These are phyloP conservation scores for Drosophila peninsularis DNA, from an alignment of 2,888 invertebrate species.

Conservation along the genomic window DNA sequence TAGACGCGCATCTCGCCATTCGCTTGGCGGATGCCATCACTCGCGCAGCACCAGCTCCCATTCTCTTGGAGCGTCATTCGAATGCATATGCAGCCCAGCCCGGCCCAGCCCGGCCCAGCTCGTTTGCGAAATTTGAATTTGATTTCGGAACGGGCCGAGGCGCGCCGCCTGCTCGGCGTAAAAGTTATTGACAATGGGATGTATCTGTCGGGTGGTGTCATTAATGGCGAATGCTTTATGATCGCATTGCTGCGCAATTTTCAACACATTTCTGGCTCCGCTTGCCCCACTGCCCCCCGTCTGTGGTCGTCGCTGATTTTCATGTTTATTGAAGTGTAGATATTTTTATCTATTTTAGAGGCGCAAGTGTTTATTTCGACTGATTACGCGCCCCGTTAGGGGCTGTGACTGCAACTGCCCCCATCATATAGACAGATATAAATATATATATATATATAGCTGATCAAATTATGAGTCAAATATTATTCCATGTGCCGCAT, in stretches of 20 bases:
- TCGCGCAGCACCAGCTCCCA: slow-evolving; percentile 52
- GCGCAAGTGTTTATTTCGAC: slow-evolving; percentile 79
- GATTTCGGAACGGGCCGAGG: slow-evolving; percentile 60
- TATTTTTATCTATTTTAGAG: slow-evolving; percentile 81
- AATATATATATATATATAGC: slow-evolving; percentile 17
- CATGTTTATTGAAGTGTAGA: slow-evolving; percentile 82
- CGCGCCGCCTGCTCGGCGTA: slow-evolving; percentile 54
- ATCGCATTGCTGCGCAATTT: slow-evolving; percentile 80
- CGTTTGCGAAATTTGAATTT: slow-evolving; percentile 74
- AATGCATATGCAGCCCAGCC: slow-evolving; percentile 21
- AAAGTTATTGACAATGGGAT: slow-evolving; percentile 83
- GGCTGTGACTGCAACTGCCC: slow-evolving; percentile 34
- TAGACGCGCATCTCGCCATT: slow-evolving; percentile 41
- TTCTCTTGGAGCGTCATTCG: slow-evolving; percentile 42
- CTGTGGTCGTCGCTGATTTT: slow-evolving; percentile 66
- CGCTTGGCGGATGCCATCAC: slow-evolving; percentile 82
- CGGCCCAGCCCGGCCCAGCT: slow-evolving; percentile 29
- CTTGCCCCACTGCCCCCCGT: neutral
- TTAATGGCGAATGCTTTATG: slow-evolving; percentile 83
- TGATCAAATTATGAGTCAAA: slow-evolving; percentile 64
- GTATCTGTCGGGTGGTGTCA: slow-evolving; percentile 83
- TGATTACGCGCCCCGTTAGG: slow-evolving; percentile 61
- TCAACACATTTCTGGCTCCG: slow-evolving; percentile 68
- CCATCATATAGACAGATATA: slow-evolving; percentile 27
- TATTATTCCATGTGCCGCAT: slow-evolving; percentile 49